Percentiles rank a stretch among this genome's conserved stretches.
phyloP scores from a whole-genome alignment of 2,113 vertebrate species.

The Thymallus thymallus region DNA sequence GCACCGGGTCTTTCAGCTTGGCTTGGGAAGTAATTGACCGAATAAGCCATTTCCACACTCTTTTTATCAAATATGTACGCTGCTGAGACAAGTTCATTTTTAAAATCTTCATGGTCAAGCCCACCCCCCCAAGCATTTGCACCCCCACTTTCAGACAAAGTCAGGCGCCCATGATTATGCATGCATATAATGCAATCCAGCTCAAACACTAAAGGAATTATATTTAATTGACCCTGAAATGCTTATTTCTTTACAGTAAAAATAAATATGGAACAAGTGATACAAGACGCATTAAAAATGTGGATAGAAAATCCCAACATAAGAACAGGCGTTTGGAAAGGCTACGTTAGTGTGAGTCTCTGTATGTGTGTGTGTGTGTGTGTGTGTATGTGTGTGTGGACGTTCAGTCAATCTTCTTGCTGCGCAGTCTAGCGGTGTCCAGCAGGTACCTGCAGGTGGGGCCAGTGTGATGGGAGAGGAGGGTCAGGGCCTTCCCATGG shows the following conservation, averaged over 20 bases:
- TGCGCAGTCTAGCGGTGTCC: slow-evolving; percentile 81
- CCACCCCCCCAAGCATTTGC: no score
- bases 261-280: slow-evolving; percentile 31
- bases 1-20: no score
- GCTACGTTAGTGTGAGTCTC: slow-evolving; percentile 11
- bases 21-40: no score
- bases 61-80: no score
- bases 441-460: slow-evolving; percentile 76
- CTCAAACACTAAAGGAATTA: slow-evolving; percentile 37
- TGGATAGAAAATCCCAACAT: slow-evolving; percentile 19
- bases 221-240: slow-evolving; percentile 45
- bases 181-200: slow-evolving; percentile 36
- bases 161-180: no score
- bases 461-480: slow-evolving; percentile 79
- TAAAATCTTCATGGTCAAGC: no score
- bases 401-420: slow-evolving; percentile 84
- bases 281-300: slow-evolving; percentile 54
- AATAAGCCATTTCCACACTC: no score
- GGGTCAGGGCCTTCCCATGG: slow-evolving; percentile 90
- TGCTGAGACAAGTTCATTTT: no score
- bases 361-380: neutral
- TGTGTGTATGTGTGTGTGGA: neutral
- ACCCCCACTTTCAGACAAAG: no score
- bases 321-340: slow-evolving; percentile 45
- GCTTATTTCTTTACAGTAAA: slow-evolving; percentile 30